Evolutionary conservation across 2,113 vertebrate genomes (phyloP).

Genomic region (Nyctibius bracteatus): DNA sequence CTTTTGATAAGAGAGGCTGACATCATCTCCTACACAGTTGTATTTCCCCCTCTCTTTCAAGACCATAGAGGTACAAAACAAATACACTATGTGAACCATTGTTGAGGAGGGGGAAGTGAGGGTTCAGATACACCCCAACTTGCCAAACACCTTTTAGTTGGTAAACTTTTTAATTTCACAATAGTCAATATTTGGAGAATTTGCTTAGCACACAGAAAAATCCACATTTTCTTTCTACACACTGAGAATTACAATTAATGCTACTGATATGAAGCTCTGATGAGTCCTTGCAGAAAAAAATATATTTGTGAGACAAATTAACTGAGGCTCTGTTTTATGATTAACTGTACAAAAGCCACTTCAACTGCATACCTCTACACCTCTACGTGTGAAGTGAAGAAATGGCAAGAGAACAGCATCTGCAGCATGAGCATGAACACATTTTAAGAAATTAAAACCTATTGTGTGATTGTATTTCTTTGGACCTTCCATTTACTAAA

Average conservation of each 20-base stretch:
- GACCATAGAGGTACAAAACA: background rate
- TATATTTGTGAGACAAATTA: background rate
- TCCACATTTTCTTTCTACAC: background rate
- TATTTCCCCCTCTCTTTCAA: constrained; percentile 32
- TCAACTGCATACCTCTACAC: background rate
- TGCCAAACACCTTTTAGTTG: background rate
- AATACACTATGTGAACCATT: background rate
- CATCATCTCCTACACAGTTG: constrained; percentile 45
- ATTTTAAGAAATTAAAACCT: background rate
- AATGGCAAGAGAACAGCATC: background rate
- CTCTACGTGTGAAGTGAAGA: background rate
- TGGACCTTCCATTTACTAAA: background rate
- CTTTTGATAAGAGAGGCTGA: constrained; percentile 50
- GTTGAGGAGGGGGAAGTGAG: background rate
- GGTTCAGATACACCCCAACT: background rate
- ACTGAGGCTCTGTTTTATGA: background rate
- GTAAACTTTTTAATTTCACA: background rate
- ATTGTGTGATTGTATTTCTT: background rate
- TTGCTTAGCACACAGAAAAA: background rate
- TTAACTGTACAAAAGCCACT: background rate
- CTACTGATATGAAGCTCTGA: background rate
- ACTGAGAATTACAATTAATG: background rate
- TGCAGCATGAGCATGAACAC: background rate
- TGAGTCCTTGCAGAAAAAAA: background rate
- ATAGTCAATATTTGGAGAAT: background rate